phyloP scores from a whole-genome alignment of 1,140 invertebrate genomes.

The Physella acuta region DNA sequence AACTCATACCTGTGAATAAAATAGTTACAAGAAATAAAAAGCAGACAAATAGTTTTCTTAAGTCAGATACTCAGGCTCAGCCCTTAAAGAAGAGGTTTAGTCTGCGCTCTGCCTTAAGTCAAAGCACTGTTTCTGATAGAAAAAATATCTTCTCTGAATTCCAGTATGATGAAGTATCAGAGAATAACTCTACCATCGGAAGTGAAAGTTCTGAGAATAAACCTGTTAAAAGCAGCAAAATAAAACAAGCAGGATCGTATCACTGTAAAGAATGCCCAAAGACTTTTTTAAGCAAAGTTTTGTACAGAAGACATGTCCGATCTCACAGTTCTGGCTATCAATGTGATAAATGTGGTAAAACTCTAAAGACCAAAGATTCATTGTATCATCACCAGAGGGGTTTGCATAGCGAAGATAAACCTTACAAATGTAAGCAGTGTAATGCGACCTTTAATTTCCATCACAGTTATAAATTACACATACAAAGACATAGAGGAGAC shows the following conservation, averaged over 20 bases:
- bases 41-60: too few species aligned
- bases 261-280: background rate
- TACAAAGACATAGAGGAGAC: constrained; percentile 61
- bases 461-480: constrained; percentile 63
- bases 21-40: too few species aligned
- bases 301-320: background rate
- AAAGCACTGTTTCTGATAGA: too few species aligned
- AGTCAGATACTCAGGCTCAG: too few species aligned
- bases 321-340: background rate
- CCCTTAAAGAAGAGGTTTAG: too few species aligned
- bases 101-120: too few species aligned
- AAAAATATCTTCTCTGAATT: too few species aligned
- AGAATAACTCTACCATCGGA: too few species aligned
- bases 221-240: background rate
- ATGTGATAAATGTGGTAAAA: constrained; percentile 65
- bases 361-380: constrained; percentile 63
- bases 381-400: constrained; percentile 62
- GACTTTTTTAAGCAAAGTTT: background rate
- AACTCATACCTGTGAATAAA: too few species aligned
- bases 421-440: constrained; percentile 65
- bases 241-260: background rate
- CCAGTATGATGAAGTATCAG: too few species aligned
- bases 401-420: constrained; percentile 60
- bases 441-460: constrained; percentile 65
- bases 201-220: too few species aligned